Evolutionary conservation across 2,888 invertebrate species (phyloP).

Genomic region (Thymelicus acteon): DNA sequence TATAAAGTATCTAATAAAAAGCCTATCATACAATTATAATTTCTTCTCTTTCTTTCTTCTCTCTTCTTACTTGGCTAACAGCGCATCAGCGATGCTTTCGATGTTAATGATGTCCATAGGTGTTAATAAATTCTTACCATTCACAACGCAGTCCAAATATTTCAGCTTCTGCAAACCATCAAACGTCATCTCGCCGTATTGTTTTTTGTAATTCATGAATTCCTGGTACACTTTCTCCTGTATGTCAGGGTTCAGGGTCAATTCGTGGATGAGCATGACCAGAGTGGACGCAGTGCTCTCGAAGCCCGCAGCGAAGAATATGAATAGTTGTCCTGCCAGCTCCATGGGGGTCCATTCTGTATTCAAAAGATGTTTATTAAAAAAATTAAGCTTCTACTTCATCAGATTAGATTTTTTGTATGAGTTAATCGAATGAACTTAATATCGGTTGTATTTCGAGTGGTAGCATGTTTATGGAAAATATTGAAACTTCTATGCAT

Average conservation of each 20-base stretch:
- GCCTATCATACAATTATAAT: too few species aligned
- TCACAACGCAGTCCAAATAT: conserved; percentile 67
- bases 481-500: too few species aligned
- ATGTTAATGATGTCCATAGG: too few species aligned
- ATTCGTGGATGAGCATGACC: conserved; percentile 67
- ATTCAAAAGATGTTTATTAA: not conserved
- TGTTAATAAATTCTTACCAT: conserved; percentile 51
- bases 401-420: too few species aligned
- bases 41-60: too few species aligned
- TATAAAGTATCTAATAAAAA: too few species aligned
- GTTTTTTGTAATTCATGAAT: conserved; percentile 54
- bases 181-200: conserved; percentile 52
- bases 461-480: too few species aligned
- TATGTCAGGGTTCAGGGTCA: conserved; percentile 68
- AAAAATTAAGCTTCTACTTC: not conserved
- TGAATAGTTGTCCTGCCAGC: conserved; percentile 71
- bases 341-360: conserved; percentile 73
- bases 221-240: conserved; percentile 74
- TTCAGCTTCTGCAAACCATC: conserved; percentile 62
- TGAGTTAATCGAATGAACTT: too few species aligned
- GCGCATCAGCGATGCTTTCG: too few species aligned
- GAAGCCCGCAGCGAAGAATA: conserved; percentile 78
- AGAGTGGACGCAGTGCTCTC: conserved; percentile 71
- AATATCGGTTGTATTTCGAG: too few species aligned
- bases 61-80: too few species aligned